These are phyloP conservation scores for Aramus guarauna DNA, from an alignment of 2,113 vertebrate genomes.

Conservation along the genomic window DNA sequence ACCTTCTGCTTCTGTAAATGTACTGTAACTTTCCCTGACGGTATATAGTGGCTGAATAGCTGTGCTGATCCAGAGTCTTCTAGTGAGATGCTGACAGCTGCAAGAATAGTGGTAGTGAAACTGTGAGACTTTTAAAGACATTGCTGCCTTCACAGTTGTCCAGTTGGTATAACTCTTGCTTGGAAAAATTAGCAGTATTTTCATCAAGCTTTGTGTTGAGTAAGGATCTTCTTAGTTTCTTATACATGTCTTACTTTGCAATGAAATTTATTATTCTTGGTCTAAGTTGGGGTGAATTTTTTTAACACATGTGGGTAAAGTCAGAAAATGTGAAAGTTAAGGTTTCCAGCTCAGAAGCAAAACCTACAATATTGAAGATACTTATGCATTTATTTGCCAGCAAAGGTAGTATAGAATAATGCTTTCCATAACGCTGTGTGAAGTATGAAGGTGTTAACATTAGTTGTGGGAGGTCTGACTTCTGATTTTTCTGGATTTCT, in stretches of 20 bases:
- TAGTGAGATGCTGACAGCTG: background rate
- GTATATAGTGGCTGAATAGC: background rate
- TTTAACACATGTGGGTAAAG: background rate
- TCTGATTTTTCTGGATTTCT: background rate
- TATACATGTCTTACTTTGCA: background rate
- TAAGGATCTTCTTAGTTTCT: background rate
- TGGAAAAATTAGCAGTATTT: background rate
- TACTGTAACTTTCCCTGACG: background rate
- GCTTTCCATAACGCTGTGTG: background rate
- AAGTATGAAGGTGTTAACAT: background rate
- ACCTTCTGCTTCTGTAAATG: background rate
- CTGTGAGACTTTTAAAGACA: background rate
- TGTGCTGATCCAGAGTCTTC: background rate
- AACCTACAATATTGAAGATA: background rate
- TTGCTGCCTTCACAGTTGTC: background rate
- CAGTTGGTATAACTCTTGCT: background rate
- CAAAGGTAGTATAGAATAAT: background rate
- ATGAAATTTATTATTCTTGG: background rate
- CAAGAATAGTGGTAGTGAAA: background rate
- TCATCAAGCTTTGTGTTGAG: background rate
- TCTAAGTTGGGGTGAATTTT: background rate
- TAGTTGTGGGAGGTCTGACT: background rate
- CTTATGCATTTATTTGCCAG: background rate
- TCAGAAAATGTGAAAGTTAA: background rate
- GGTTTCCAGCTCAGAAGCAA: background rate